Evolutionary conservation across 92 coral and sea anemone genomes (phyloP), one percentile per base, ranked within the genome.

Genomic region (Phenganax subtilis): DNA sequence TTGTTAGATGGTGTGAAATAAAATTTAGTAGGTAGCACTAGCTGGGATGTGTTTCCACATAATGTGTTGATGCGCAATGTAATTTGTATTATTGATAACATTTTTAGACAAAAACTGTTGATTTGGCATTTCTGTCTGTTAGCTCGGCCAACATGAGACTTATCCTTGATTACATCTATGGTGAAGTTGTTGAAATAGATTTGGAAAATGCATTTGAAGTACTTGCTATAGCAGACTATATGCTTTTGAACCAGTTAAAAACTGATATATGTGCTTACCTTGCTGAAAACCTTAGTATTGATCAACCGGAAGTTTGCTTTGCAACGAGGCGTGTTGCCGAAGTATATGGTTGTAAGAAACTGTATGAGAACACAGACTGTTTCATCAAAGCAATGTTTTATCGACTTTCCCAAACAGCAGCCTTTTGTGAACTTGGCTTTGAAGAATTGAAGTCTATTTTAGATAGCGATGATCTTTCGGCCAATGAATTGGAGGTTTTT

Each of bases 201-300:
- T 65, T 54, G 44, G 83, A 64, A 47, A 79, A 79, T 20, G 83
- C 55, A 20, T 79, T 63, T 79, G 83, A 79, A 25, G n/a, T 79
- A n/a, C 83, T 79, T 14, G 58, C 57, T 14, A 10, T 79, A 6
- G 73, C 83, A 6, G 83, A 79, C 69, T 79, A 79, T 29, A 44
- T 79, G 58, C 30, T 79, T 7, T 61, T 79, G 12, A 54, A 67
- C 51, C 30, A 79, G 68, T 68, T 79, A 12, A 79, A 79, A 56
- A 79, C 27, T 6, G 83, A 62, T 7, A 2, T 79, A 6, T 1
- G 83, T 28, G 12, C n/a, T 0, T 64, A 63, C 62, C 74, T 79
- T 12, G 15, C 31, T 51, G 58, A 62, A 52, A 53, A 25, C 51
- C 51, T 79, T 52, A n/a, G 60, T 64, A 29, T 79, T 0, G 74